Evolutionary conservation across 2,888 invertebrate genomes (phyloP).

Genomic region (Machimus atricapillus): DNA sequence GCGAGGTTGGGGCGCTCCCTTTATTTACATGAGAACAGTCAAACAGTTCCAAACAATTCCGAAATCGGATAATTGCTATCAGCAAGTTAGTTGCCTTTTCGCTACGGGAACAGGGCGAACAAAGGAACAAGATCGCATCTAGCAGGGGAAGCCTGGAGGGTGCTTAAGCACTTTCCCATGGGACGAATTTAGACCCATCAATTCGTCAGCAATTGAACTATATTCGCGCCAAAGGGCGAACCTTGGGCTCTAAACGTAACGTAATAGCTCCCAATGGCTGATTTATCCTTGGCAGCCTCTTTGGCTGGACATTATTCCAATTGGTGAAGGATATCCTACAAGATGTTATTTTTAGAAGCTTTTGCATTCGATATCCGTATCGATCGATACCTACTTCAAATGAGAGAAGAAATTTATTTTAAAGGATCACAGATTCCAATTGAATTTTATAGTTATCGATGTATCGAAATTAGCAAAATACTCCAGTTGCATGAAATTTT

Average conservation of each 20-base stretch:
- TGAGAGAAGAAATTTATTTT: too few species aligned
- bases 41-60: constrained; percentile 44
- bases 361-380: too few species aligned
- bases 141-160: background rate
- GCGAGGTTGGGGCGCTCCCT: constrained; percentile 9
- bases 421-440: too few species aligned
- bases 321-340: background rate
- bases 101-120: background rate
- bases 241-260: background rate
- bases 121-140: constrained; percentile 6
- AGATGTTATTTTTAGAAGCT: too few species aligned
- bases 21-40: constrained; percentile 46
- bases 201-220: constrained; percentile 19
- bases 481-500: too few species aligned
- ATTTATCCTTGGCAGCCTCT: background rate
- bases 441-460: too few species aligned
- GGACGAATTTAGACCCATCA: background rate
- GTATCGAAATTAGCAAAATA: too few species aligned
- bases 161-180: constrained; percentile 9
- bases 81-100: constrained; percentile 44
- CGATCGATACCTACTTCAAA: too few species aligned
- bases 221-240: background rate
- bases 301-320: background rate
- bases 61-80: constrained; percentile 46
- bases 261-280: background rate